These are phyloP conservation scores for Burhinus bistriatus DNA, from an alignment of 2,113 vertebrate species.

Conservation along the genomic window DNA sequence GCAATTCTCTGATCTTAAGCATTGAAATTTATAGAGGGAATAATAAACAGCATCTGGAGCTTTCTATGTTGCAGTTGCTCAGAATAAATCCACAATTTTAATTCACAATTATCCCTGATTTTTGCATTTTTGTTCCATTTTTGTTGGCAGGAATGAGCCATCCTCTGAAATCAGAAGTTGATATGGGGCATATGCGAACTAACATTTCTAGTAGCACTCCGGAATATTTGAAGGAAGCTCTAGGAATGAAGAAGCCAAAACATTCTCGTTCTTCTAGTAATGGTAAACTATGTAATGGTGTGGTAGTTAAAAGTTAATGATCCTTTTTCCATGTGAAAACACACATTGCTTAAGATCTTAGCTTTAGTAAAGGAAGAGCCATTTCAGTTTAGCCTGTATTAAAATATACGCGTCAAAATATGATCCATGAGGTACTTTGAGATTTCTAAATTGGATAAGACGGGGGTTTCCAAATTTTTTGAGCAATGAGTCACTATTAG, in stretches of 20 bases:
- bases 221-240: constrained; percentile 79
- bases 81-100: background rate
- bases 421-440: background rate
- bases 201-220: constrained; percentile 58
- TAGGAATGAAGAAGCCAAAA: constrained; percentile 78
- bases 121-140: background rate
- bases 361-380: background rate
- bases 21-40: background rate
- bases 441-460: background rate
- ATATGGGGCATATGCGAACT: constrained; percentile 11
- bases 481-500: constrained; percentile 26
- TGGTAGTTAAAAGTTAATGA: background rate
- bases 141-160: constrained; percentile 64
- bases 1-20: background rate
- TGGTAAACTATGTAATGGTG: constrained; percentile 56
- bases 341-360: background rate
- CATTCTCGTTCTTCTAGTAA: constrained; percentile 74
- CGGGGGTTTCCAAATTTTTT: background rate
- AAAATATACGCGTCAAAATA: background rate
- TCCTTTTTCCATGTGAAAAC: background rate
- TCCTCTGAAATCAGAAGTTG: constrained; percentile 63
- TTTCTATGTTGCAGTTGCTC: background rate
- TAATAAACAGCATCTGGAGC: constrained; percentile 35
- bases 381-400: background rate
- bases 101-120: background rate